A percentile compares a stretch with the other conserved stretches of the same genome.
phyloP scores from a whole-genome alignment of 2,888 invertebrate genomes.

The Amphimallon solstitiale region DNA sequence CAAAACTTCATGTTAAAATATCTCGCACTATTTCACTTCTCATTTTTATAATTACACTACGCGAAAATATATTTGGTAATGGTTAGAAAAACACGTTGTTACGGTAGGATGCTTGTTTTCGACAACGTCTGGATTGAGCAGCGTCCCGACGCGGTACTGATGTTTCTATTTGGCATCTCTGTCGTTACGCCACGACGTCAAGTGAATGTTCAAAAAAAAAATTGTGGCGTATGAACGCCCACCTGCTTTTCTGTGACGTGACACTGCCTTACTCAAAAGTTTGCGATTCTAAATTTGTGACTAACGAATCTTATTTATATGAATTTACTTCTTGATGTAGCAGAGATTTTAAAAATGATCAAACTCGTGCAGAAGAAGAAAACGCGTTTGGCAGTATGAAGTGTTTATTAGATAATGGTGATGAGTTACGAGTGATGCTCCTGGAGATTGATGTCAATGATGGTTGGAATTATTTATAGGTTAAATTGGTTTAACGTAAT shows the following conservation, averaged over 20 bases:
- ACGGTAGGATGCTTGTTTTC: slow-evolving; percentile 27
- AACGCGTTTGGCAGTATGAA: slow-evolving; percentile 6
- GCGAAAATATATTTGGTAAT: slow-evolving; percentile 26
- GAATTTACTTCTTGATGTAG: slow-evolving; percentile 9
- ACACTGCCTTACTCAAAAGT: slow-evolving; percentile 31
- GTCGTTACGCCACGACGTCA: slow-evolving; percentile 32
- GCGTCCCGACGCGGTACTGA: slow-evolving; percentile 33
- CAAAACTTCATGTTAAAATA: background rate
- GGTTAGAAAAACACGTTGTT: slow-evolving; percentile 26
- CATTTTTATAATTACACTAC: slow-evolving; percentile 30
- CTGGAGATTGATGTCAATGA: background rate
- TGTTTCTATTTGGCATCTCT: slow-evolving; percentile 34
- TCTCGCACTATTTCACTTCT: background rate
- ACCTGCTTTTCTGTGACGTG: slow-evolving; percentile 31
- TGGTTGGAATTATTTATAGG: slow-evolving; percentile 26
- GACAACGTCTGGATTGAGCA: slow-evolving; percentile 30
- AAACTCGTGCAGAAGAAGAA: background rate
- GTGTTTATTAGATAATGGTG: slow-evolving; percentile 22
- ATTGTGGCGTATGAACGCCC: slow-evolving; percentile 29
- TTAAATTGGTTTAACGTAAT: background rate
- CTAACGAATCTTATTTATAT: slow-evolving; percentile 34
- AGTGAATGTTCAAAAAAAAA: slow-evolving; percentile 23
- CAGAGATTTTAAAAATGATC: background rate
- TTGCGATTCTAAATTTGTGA: slow-evolving; percentile 32
- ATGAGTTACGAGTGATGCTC: slow-evolving; percentile 15